Conservation (phyloP, 2,888 invertebrate genomes). For the Cryptophagus acutangulus region DNA sequence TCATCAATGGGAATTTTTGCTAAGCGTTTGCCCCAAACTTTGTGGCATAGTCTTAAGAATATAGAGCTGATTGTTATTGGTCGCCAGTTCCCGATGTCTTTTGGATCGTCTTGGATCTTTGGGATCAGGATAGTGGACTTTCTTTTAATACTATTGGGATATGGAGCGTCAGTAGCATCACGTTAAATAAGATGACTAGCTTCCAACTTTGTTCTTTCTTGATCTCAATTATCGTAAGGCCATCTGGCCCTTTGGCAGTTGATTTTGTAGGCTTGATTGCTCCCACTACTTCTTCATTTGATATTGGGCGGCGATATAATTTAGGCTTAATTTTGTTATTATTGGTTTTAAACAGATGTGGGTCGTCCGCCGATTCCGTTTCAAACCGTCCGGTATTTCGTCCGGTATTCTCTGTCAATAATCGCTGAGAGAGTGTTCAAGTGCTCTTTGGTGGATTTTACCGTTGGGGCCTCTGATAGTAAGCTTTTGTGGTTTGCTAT, state of each 20-base stretch:
- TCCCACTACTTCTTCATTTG: not conserved
- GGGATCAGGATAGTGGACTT: not conserved
- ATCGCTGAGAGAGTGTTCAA: not conserved
- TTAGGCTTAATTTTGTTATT: not conserved
- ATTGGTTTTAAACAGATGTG: not conserved
- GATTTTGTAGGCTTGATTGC: not conserved
- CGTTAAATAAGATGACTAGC: not conserved
- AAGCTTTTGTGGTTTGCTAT: too few relatives aligned
- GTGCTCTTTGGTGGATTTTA: not conserved
- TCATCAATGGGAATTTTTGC: not conserved
- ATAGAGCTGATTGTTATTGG: not conserved
- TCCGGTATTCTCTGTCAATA: not conserved
- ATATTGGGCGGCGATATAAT: not conserved
- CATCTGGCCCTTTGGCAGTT: not conserved
- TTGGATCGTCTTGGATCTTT: not conserved
- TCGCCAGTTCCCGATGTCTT: constrained; percentile 1
- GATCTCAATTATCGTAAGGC: not conserved
- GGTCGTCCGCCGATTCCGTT: not conserved
- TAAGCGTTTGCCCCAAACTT: not conserved
- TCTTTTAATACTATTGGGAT: not conserved
- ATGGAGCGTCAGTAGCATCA: not conserved
- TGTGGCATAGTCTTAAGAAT: not conserved
- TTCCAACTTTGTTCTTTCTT: not conserved
- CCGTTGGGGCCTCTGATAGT: constrained; percentile 3
- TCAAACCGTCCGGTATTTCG: not conserved